Base-by-base conservation (phyloP, 2,113 vertebrate genomes). In the Zosterops lateralis region DNA sequence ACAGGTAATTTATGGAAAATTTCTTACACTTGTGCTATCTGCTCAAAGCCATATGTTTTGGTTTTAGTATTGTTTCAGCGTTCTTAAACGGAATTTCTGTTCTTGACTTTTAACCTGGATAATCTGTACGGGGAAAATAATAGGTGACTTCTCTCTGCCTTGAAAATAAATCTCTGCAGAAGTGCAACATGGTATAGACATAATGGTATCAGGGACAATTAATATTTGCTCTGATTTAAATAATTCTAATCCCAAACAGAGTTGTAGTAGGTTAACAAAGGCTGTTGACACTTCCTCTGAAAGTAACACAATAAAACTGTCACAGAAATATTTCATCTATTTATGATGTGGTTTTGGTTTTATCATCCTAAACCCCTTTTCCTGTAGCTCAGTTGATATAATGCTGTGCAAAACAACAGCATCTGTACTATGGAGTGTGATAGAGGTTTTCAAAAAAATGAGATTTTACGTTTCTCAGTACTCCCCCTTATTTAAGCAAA, bases 381-480 rank as follows among this genome's bases (percentile, higher is more conserved):
- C 14, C 10, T 72, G 11, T 68, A 47, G 18, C 36, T 70, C 9
- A 25, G 2, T 34, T 91, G n/a, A 3, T 65, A 36, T 7, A 21
- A 60, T 68, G 44, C 26, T 65, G 3, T 51, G 38, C 14, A 20
- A n/a, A 57, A 26, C 12, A 42, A 2, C 16, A 65, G 7, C 17
- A 36, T 29, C 31, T 73, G 4, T 48, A 21, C 6, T 73, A 6
- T 4, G 5, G 19, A 66, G 8, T n/a, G 25, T 54, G 28, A 12
- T 18, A 53, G 31, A 82, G 4, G 10, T 48, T 85, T 78, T 40
- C 2, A 1, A 28, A 78, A 87, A 87, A 83, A 10, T 2, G 48
- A 71, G 4, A n/a, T 8, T 31, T 58, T 60, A 24, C 0, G 0
- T 82, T 90, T 87, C 40, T 67, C 10, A 40, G 0, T 60, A 19